Conservation (phyloP, 2,888 invertebrate species). For the Cosmopolites sordidus region DNA sequence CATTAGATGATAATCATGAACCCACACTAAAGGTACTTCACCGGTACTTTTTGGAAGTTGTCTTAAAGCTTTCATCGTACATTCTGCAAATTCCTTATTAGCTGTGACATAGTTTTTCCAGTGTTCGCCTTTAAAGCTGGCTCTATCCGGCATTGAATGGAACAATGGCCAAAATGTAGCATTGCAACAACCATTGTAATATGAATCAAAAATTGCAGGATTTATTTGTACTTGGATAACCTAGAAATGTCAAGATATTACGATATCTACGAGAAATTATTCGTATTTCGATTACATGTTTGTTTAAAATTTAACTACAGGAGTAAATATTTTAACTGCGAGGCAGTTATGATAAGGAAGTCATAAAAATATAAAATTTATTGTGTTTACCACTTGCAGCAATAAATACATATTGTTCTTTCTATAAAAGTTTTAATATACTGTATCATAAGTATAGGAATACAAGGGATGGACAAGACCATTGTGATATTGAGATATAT, state of each 20-base stretch:
- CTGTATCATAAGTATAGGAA: no score
- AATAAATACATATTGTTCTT: no score
- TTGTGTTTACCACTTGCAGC: no score
- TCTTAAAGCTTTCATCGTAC: conserved; percentile 66
- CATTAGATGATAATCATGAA: conserved; percentile 94
- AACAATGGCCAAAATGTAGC: conserved; percentile 90
- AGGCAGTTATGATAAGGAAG: no score
- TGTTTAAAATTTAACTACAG: no score
- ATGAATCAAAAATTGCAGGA: conserved; percentile 72
- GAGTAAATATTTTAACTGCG: no score
- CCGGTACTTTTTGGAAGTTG: conserved; percentile 51
- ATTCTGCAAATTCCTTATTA: conserved; percentile 78
- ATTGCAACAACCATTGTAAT: conserved; percentile 90
- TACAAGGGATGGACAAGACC: no score
- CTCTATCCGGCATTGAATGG: conserved; percentile 88
- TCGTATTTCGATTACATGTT: no score
- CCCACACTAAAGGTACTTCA: conserved; percentile 77
- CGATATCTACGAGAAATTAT: no score
- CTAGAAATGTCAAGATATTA: conserved; percentile 50
- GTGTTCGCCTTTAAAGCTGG: conserved; percentile 75
- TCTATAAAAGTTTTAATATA: no score
- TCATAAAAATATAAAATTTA: no score
- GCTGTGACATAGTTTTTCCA: conserved; percentile 77
- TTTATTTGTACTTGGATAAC: conserved; percentile 78
- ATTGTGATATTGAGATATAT: no score